Conservation (phyloP, 2,888 invertebrate species). For the Eristalis arbustorum region DNA sequence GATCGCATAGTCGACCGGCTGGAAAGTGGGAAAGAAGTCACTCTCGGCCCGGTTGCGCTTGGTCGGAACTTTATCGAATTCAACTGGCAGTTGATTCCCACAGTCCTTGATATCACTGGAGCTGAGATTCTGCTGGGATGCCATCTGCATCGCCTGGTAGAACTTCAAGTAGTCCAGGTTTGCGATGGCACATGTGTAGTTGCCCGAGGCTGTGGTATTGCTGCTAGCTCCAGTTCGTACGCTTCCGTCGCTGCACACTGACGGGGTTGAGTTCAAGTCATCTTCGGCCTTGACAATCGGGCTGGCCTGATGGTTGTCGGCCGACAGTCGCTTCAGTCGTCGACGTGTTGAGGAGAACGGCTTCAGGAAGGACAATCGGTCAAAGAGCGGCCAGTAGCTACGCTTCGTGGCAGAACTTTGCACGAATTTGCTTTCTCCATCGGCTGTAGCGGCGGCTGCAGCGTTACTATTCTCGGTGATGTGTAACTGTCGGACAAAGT, state of each 20-base stretch:
- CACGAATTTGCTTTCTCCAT: slow-evolving; percentile 12
- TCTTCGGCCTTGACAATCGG: slow-evolving; percentile 30
- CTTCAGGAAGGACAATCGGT: slow-evolving; percentile 54
- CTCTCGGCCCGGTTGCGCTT: slow-evolving; percentile 45
- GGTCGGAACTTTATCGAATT: slow-evolving; percentile 15
- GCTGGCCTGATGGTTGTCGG: slow-evolving; percentile 4
- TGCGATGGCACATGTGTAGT: slow-evolving; percentile 22
- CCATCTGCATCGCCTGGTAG: slow-evolving; percentile 63
- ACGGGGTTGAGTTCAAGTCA: slow-evolving; percentile 31
- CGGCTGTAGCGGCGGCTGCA: not conserved
- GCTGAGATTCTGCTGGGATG: slow-evolving; percentile 52
- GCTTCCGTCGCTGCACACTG: slow-evolving; percentile 51
- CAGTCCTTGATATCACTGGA: slow-evolving; percentile 13
- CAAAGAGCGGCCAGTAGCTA: slow-evolving; percentile 62
- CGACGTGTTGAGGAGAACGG: slow-evolving; percentile 62
- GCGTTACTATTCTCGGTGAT: slow-evolving; percentile 54
- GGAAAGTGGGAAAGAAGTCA: slow-evolving; percentile 22
- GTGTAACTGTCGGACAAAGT: slow-evolving; percentile 72
- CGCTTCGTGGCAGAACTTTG: slow-evolving; percentile 34
- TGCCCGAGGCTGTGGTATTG: slow-evolving; percentile 33
- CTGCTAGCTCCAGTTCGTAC: slow-evolving; percentile 52
- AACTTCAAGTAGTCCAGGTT: slow-evolving; percentile 60
- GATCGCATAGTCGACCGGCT: slow-evolving; percentile 44
- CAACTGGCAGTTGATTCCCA: slow-evolving; percentile 3
- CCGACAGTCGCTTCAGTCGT: slow-evolving; percentile 29